Conservation (phyloP, 2,888 invertebrate genomes). For the Hypselothyrea guttata region DNA sequence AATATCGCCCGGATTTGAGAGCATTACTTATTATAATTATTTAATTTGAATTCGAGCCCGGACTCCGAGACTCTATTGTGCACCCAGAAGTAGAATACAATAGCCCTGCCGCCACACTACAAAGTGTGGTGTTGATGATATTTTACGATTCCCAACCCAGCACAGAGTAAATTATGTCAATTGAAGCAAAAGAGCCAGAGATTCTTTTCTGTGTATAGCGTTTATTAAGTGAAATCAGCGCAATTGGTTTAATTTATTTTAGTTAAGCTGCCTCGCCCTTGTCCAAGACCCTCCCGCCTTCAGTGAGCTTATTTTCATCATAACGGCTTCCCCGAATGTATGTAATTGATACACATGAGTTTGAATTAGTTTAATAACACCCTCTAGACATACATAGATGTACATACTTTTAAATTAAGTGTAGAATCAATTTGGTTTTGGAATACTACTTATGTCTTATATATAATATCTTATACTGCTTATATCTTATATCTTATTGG, state of each 20-base stretch:
- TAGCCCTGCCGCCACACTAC: constrained; percentile 26
- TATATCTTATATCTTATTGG: too few species aligned
- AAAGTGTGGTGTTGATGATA: constrained; percentile 51
- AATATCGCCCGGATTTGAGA: constrained; percentile 19
- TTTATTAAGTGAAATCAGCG: constrained; percentile 70
- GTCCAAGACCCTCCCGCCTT: constrained; percentile 1
- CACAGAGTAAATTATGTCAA: constrained; percentile 60
- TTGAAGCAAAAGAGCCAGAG: constrained; percentile 46
- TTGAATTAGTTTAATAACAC: too few species aligned
- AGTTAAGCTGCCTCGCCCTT: constrained; percentile 45
- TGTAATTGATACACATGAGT: constrained; percentile 43
- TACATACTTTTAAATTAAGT: too few species aligned
- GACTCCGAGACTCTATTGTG: constrained; percentile 10
- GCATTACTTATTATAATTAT: constrained; percentile 49
- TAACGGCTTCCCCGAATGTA: constrained; percentile 33
- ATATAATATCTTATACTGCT: too few species aligned
- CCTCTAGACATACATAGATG: too few species aligned
- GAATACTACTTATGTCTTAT: too few species aligned
- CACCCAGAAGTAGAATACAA: constrained; percentile 28
- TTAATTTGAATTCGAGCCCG: constrained; percentile 50
- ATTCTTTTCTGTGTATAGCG: constrained; percentile 28
- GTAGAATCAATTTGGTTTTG: too few species aligned
- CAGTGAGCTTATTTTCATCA: constrained; percentile 15
- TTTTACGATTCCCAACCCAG: constrained; percentile 46
- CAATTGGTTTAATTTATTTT: constrained; percentile 74